Evolutionary conservation across 2,888 invertebrate genomes (phyloP).

Genomic region (Gisinianus flammeolus): DNA sequence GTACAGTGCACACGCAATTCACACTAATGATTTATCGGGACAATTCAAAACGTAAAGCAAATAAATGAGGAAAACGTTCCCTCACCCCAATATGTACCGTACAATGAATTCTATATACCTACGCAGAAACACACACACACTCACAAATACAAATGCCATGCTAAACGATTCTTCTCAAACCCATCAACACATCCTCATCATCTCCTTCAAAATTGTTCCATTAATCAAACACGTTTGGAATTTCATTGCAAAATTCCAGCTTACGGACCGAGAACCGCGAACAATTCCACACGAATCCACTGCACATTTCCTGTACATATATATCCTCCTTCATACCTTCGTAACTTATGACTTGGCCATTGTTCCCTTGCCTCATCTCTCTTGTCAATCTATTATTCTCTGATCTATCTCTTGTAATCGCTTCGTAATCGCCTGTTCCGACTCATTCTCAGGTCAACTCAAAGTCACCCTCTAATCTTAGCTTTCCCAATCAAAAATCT

Average conservation of each 20-base stretch:
- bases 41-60: too few species aligned
- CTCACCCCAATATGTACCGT: too few species aligned
- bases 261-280: not conserved
- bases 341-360: not conserved
- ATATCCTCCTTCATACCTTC: not conserved
- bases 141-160: too few species aligned
- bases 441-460: not conserved
- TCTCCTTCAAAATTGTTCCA: not conserved
- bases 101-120: too few species aligned
- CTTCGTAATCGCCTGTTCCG: not conserved
- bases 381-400: not conserved
- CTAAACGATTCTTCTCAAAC: not conserved
- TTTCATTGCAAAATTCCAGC: conserved; percentile 27
- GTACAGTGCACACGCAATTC: too few species aligned
- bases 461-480: conserved; percentile 1
- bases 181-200: conserved; percentile 7
- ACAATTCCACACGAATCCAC: not conserved
- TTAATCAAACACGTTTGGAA: conserved; percentile 31
- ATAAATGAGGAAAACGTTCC: too few species aligned
- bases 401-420: not conserved
- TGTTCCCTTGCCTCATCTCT: not conserved
- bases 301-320: not conserved
- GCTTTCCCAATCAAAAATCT: not conserved
- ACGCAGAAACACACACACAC: too few species aligned
- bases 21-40: too few species aligned